Conservation (phyloP, 2,797 vertebrate genomes). For the Smutsia gigantea region DNA sequence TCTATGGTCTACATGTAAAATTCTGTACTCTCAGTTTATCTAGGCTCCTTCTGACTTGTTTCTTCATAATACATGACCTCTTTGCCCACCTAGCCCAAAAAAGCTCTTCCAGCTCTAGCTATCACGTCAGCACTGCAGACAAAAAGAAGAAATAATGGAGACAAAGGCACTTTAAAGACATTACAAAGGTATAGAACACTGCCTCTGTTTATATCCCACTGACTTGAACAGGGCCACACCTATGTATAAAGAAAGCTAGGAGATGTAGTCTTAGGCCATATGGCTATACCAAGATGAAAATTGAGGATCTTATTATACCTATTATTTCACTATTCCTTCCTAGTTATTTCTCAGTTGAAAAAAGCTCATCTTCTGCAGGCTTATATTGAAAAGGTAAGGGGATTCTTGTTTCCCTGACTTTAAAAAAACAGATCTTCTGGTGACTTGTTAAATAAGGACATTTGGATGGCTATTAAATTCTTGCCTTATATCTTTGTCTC, state of each 20-base stretch:
- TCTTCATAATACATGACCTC: not conserved
- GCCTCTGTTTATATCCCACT: not conserved
- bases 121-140: not conserved
- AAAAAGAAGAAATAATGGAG: not conserved
- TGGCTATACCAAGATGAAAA: not conserved
- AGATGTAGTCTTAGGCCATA: not conserved
- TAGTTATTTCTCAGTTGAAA: not conserved
- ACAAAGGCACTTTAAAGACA: not conserved
- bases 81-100: not conserved
- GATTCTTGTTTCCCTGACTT: not conserved
- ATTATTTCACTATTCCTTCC: not conserved
- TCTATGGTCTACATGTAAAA: not conserved
- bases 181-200: not conserved
- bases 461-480: not conserved
- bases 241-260: not conserved
- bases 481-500: not conserved
- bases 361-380: not conserved
- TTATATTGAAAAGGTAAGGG: not conserved
- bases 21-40: not conserved
- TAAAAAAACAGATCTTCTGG: not conserved
- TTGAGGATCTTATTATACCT: not conserved
- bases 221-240: not conserved
- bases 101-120: not conserved
- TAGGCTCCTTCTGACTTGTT: not conserved
- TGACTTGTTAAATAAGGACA: not conserved